Evolutionary conservation across 2,113 vertebrate species (phyloP).

Genomic region (Gracilinanus agilis): DNA sequence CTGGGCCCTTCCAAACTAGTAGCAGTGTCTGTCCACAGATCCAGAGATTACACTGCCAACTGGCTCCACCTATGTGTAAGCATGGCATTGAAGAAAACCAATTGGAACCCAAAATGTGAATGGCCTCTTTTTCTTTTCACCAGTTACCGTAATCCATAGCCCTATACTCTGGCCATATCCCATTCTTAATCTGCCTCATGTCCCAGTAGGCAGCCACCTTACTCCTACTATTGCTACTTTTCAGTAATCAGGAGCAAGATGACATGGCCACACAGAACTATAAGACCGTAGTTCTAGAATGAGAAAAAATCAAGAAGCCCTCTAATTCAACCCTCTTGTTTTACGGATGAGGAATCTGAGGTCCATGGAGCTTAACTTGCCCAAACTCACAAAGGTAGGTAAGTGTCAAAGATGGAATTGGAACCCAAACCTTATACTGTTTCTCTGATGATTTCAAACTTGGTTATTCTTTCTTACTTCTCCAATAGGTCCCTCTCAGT

Average conservation of each 20-base stretch:
- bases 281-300: not conserved
- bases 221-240: not conserved
- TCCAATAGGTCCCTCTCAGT: not conserved
- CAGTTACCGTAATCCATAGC: not conserved
- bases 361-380: not conserved
- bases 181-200: not conserved
- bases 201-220: not conserved
- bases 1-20: not conserved
- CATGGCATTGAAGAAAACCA: not conserved
- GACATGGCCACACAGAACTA: not conserved
- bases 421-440: not conserved
- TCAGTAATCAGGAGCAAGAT: not conserved
- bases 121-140: not conserved
- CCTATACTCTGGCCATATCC: not conserved
- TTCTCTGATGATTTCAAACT: not conserved
- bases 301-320: not conserved
- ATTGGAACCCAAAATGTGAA: not conserved
- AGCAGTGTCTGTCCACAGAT: too few relatives aligned
- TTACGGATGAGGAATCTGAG: not conserved
- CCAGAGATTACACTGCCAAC: not conserved
- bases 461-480: not conserved
- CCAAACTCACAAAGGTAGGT: not conserved
- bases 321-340: not conserved
- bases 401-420: not conserved
- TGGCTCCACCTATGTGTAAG: not conserved